Evolutionary conservation across 2,888 invertebrate genomes (phyloP).

Genomic region (Acanthosepion esculentum): DNA sequence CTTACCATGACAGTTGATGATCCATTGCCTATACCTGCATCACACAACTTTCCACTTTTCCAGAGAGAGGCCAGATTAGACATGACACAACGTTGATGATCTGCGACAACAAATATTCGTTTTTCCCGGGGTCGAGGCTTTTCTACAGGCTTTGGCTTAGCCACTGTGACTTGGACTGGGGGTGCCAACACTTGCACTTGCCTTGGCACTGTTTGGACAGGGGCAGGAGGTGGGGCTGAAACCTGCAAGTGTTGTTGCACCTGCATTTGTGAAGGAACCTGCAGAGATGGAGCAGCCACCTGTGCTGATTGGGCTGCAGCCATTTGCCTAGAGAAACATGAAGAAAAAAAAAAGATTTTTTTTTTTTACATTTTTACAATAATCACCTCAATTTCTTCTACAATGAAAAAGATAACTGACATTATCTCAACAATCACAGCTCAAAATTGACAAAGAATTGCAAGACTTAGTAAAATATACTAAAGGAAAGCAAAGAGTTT

Average conservation of each 20-base stretch:
- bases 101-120: constrained; percentile 45
- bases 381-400: no score
- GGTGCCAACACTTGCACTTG: constrained; percentile 46
- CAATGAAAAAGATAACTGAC: no score
- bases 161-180: constrained; percentile 22
- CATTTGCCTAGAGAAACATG: background rate
- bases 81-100: constrained; percentile 44
- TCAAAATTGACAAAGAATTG: no score
- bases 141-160: constrained; percentile 44
- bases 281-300: background rate
- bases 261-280: constrained; percentile 14
- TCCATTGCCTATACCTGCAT: constrained; percentile 42
- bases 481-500: no score
- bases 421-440: no score
- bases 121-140: constrained; percentile 41
- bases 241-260: constrained; percentile 36
- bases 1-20: constrained; percentile 43
- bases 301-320: constrained; percentile 14
- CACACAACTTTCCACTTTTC: constrained; percentile 45
- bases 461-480: no score
- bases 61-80: constrained; percentile 43
- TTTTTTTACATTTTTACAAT: background rate
- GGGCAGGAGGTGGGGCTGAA: background rate
- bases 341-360: background rate
- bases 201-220: background rate